Percentiles rank a stretch among this genome's conserved stretches.
Conservation (phyloP, 2,113 vertebrate genomes). For the Bambusicola thoracicus region DNA sequence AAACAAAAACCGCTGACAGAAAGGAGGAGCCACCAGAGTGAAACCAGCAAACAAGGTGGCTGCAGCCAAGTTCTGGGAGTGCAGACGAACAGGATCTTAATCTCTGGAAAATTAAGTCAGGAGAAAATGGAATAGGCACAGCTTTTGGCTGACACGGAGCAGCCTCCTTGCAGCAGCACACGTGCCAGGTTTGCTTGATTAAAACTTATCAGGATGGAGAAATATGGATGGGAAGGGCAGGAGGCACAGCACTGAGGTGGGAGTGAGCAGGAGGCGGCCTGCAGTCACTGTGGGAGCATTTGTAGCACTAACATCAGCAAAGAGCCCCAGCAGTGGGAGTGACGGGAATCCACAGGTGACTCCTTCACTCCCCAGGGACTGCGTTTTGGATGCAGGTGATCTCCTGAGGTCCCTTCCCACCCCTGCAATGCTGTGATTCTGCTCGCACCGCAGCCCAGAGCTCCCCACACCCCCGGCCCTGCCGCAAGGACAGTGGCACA, state of each 20-base stretch:
- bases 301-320: not conserved
- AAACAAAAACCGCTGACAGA: not conserved
- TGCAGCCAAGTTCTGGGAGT: constrained; percentile 35
- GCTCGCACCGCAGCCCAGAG: too few species aligned
- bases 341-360: not conserved
- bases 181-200: constrained; percentile 58
- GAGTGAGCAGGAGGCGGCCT: not conserved
- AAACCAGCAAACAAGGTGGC: constrained; percentile 5
- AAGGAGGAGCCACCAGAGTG: constrained; percentile 32
- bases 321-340: not conserved
- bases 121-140: constrained; percentile 71
- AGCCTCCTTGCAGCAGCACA: not conserved
- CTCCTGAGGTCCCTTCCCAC: too few species aligned
- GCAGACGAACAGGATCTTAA: constrained; percentile 71
- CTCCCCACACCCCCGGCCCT: too few species aligned
- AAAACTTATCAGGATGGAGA: constrained; percentile 40
- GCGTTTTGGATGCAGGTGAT: not conserved
- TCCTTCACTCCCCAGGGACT: not conserved
- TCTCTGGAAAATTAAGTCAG: constrained; percentile 82
- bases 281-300: not conserved
- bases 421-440: too few species aligned
- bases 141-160: constrained; percentile 46
- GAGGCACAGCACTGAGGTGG: constrained; percentile 13
- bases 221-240: not conserved
- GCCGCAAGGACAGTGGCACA: too few species aligned